phyloP scores from a whole-genome alignment of 2,113 vertebrate genomes.

The Thamnophis sirtalis region DNA sequence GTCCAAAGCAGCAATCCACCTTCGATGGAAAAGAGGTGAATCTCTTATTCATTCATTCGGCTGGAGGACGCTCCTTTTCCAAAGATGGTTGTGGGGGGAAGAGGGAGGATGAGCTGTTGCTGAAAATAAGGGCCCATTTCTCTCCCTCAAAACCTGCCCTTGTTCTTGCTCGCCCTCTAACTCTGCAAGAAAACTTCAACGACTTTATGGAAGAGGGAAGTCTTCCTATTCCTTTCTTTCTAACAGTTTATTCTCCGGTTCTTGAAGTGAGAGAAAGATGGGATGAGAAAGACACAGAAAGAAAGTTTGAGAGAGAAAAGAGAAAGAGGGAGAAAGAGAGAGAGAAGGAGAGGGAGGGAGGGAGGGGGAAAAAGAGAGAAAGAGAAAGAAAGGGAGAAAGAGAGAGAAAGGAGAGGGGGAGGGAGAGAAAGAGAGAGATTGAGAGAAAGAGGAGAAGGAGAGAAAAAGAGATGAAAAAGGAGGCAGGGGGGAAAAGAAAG shows the following conservation, averaged over 20 bases:
- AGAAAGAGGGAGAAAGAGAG: too few species aligned
- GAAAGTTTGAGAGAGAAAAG: too few species aligned
- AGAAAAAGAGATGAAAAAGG: too few species aligned
- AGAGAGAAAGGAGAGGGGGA: too few species aligned
- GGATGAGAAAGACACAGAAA: too few species aligned
- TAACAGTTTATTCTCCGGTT: not conserved
- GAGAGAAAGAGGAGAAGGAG: too few species aligned
- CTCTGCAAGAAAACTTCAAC: not conserved
- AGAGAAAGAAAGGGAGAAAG: too few species aligned
- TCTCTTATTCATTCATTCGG: not conserved
- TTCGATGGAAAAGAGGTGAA: not conserved
- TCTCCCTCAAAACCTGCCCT: fast-evolving
- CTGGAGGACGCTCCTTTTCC: not conserved
- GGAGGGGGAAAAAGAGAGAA: fast-evolving
- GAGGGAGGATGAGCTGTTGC: not conserved
- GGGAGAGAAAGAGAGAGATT: too few species aligned
- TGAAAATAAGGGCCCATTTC: conserved; percentile 29
- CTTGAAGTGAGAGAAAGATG: not conserved
- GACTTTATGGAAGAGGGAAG: not conserved
- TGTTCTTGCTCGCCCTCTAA: not conserved
- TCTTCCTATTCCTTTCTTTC: not conserved
- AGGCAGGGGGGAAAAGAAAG: too few species aligned
- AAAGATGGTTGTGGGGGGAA: not conserved
- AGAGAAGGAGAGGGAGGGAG: too few species aligned
- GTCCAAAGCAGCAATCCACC: conserved; percentile 19